phyloP scores from a whole-genome alignment of 2,113 vertebrate species.

The Albula goreensis region DNA sequence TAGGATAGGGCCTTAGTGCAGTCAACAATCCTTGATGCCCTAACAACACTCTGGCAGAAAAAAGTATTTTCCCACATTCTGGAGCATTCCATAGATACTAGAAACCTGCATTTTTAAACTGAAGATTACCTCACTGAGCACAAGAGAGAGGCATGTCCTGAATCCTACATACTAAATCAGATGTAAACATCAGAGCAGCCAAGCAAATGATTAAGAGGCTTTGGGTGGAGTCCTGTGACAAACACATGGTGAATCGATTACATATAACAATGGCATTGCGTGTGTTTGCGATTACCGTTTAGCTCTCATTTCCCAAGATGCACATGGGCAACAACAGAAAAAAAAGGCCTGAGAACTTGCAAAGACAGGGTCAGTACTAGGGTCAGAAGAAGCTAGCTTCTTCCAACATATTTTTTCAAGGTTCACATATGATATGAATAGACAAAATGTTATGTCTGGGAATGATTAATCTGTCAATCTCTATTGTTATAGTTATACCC shows the following conservation, averaged over 20 bases:
- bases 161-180: neutral
- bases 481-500: neutral
- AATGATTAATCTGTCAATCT: slow-evolving; percentile 30
- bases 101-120: neutral
- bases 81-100: slow-evolving; percentile 12
- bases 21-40: neutral
- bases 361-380: neutral
- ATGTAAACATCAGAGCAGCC: neutral
- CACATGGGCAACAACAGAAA: neutral
- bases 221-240: neutral
- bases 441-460: neutral
- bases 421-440: neutral
- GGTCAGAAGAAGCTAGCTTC: neutral
- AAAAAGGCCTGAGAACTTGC: neutral
- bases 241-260: neutral
- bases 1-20: neutral
- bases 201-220: neutral
- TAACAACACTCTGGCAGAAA: slow-evolving; percentile 39
- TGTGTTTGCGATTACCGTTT: neutral
- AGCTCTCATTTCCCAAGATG: neutral
- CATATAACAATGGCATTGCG: neutral
- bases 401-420: neutral
- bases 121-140: neutral
- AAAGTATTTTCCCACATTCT: slow-evolving; percentile 58
- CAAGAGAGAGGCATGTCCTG: neutral